Percentiles rank a stretch among this genome's conserved stretches.
Evolutionary conservation across 2,888 invertebrate species (phyloP).

Genomic region (Apamea epomidion): DNA sequence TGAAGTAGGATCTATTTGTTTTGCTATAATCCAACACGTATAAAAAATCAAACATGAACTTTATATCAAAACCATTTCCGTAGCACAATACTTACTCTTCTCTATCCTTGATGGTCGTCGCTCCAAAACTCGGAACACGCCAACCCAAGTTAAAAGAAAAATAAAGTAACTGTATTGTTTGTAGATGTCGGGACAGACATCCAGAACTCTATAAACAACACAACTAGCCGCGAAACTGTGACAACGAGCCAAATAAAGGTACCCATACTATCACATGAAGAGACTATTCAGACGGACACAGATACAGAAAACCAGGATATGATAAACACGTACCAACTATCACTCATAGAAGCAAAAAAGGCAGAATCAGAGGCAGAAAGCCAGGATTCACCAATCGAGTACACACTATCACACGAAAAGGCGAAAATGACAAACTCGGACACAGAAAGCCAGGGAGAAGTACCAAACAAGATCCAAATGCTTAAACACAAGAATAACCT

Average conservation of each 20-base stretch:
- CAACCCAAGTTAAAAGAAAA: background rate
- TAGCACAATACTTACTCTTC: background rate
- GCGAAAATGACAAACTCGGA: background rate
- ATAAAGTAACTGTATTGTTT: conserved; percentile 54
- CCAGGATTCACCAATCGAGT: conserved; percentile 8
- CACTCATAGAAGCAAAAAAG: background rate
- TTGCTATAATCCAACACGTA: background rate
- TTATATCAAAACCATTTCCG: background rate
- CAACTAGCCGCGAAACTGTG: conserved; percentile 9
- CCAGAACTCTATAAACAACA: conserved; percentile 38
- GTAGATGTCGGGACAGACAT: conserved; percentile 59
- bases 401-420: background rate
- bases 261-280: background rate
- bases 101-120: background rate
- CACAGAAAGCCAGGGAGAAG: conserved; percentile 18
- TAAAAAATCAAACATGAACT: background rate
- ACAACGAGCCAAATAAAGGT: background rate
- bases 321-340: conserved; percentile 1
- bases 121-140: conserved; percentile 10
- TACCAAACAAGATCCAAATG: conserved; percentile 47
- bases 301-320: conserved; percentile 12
- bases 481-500: conserved; percentile 66
- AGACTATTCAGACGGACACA: background rate
- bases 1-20: no score
- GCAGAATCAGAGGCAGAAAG: background rate